These are phyloP conservation scores for Varanus komodoensis DNA, from an alignment of 2,113 vertebrate genomes.

Conservation along the genomic window DNA sequence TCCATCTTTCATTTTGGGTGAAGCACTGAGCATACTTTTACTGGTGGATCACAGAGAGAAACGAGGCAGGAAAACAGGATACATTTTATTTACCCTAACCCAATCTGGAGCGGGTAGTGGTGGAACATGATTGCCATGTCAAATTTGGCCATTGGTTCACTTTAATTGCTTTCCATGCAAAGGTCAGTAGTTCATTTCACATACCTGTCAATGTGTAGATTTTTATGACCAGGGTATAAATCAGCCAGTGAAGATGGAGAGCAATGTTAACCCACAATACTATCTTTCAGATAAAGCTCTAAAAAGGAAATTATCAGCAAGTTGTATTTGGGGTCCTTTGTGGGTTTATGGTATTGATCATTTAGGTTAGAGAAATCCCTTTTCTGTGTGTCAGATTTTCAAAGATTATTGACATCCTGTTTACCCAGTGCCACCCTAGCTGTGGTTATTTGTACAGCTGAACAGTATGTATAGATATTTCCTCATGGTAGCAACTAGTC, in stretches of 20 bases:
- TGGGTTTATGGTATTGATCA: constrained; percentile 4
- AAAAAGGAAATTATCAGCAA: constrained; percentile 19
- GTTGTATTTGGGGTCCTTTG: neutral
- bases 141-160: constrained; percentile 4
- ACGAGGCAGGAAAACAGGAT: neutral
- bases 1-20: too few species aligned
- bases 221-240: constrained; percentile 32
- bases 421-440: neutral
- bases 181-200: constrained; percentile 31
- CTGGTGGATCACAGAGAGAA: too few species aligned
- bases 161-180: constrained; percentile 3
- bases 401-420: constrained; percentile 1
- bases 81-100: neutral
- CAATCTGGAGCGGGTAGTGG: neutral
- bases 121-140: neutral
- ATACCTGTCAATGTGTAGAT: neutral
- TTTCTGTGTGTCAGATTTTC: neutral
- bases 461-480: neutral
- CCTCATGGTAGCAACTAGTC: neutral
- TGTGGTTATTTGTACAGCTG: neutral
- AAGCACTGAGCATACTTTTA: too few species aligned
- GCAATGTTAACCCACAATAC: neutral
- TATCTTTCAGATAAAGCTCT: constrained; percentile 36
- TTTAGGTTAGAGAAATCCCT: neutral
- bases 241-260: constrained; percentile 3